Evolutionary conservation across 2,888 invertebrate genomes (phyloP), one percentile per base, ranked within the genome.

Genomic region (Schrankia costaestrigalis): DNA sequence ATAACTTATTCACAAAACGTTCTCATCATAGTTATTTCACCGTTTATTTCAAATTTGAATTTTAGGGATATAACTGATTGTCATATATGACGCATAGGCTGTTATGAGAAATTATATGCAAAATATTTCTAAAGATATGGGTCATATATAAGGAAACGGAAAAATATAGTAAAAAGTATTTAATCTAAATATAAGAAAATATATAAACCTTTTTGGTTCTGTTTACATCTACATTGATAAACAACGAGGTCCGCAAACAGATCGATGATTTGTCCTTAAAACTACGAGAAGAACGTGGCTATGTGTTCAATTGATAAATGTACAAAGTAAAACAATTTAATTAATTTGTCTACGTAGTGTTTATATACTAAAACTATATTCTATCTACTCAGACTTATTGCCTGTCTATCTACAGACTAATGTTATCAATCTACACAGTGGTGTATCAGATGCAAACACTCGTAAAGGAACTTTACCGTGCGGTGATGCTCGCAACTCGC

Each of bases 401-500:
- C 40, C 56, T 61, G 48, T 56, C 63, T 66, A 74, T 45, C 67
- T 73, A 71, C 71, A 29, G 43, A 50, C 63, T 72, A 73, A 61
- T 63, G 58, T 43, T 48, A 54, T 59, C 46, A 58, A 57, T 41
- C 63, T 71, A 72, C 61, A 59, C 50, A 61, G 51, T n/a, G 52
- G 44, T 47, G 48, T 43, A 61, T 44, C 46, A 62, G n/a, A n/a
- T 61, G 67, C 58, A 63, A 65, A 71, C 57, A 69, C 50, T 74
- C 57, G 61, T 70, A 56, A 58, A 71, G 71, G 63, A 78, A 77
- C 69, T 70, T 84, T 85, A 86, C 84, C 86, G 86, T 86, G 85
- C 86, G 72, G 68, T 83, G 84, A 71, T 73, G 74, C 59, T 78
- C 72, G 76, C 55, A 72, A 75, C 68, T 77, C 65, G 77, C 74